A percentile compares a stretch with the other conserved stretches of the same genome.
These are phyloP conservation scores for Catharus minimus DNA, from an alignment of 2,113 vertebrate species.

Conservation along the genomic window DNA sequence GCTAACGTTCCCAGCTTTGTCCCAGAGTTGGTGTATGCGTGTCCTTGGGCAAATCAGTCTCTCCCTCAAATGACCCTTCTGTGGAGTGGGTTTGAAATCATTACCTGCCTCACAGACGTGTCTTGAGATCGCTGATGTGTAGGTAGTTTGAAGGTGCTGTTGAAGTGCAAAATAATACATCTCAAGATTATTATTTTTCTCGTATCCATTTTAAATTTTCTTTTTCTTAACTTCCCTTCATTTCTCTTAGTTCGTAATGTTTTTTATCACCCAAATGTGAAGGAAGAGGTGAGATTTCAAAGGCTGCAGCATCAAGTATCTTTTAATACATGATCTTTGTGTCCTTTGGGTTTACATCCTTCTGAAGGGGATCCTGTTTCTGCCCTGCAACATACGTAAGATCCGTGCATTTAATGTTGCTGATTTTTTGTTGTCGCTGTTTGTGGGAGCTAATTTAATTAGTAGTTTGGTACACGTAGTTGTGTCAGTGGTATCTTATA, in stretches of 20 bases:
- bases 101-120: neutral
- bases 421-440: constrained; percentile 59
- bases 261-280: constrained; percentile 67
- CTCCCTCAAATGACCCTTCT: constrained; percentile 2
- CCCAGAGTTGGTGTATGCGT: neutral
- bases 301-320: constrained; percentile 65
- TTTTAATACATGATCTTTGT: constrained; percentile 67
- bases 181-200: constrained; percentile 60
- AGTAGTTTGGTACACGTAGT: constrained; percentile 41
- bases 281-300: constrained; percentile 70
- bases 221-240: constrained; percentile 68
- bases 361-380: constrained; percentile 68
- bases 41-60: constrained; percentile 28
- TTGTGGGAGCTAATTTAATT: constrained; percentile 54
- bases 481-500: neutral
- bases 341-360: constrained; percentile 70
- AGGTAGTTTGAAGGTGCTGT: constrained; percentile 62
- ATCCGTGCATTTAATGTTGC: constrained; percentile 65
- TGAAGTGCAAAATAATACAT: constrained; percentile 62
- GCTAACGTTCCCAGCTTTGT: constrained; percentile 21
- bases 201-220: constrained; percentile 62
- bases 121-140: neutral
- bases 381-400: constrained; percentile 64
- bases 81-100: constrained; percentile 30
- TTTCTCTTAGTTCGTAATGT: constrained; percentile 68